Conservation (phyloP, 2,113 vertebrate species). For the Sterrhoptilus dennistouni region DNA sequence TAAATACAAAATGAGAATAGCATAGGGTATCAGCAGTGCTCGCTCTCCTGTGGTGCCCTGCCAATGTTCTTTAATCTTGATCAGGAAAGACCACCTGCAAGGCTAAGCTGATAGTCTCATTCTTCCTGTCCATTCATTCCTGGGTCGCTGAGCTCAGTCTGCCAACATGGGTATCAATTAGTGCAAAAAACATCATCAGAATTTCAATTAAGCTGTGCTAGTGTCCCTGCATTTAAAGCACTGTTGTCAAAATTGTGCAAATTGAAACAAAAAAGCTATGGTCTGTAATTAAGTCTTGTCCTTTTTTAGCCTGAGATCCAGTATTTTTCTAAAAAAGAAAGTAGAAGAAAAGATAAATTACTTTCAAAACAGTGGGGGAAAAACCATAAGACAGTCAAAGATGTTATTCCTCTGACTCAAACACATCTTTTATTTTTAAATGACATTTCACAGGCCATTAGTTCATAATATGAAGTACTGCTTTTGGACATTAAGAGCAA, state of each 20-base stretch:
- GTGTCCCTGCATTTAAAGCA: slow-evolving; percentile 39
- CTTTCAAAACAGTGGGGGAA: slow-evolving; percentile 29
- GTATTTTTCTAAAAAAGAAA: not conserved
- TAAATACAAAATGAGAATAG: slow-evolving; percentile 35
- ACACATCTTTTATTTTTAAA: slow-evolving; percentile 65
- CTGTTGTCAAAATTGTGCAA: slow-evolving; percentile 59
- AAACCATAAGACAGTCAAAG: not conserved
- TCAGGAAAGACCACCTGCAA: slow-evolving; percentile 63
- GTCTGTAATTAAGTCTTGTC: slow-evolving; percentile 46
- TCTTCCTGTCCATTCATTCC: slow-evolving; percentile 67
- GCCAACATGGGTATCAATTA: slow-evolving; percentile 67
- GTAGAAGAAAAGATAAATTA: not conserved
- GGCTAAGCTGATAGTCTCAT: slow-evolving; percentile 67
- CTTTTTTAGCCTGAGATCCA: slow-evolving; percentile 27
- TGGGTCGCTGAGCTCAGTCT: slow-evolving; percentile 62
- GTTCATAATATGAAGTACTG: slow-evolving; percentile 45
- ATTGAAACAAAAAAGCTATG: slow-evolving; percentile 47
- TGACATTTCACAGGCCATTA: slow-evolving; percentile 53
- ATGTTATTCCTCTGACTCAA: slow-evolving; percentile 44
- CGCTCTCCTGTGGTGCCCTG: slow-evolving; percentile 44
- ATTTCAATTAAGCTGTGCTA: slow-evolving; percentile 58
- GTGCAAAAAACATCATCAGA: slow-evolving; percentile 55
- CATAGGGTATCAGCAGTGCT: slow-evolving; percentile 22
- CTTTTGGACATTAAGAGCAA: slow-evolving; percentile 32
- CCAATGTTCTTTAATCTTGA: slow-evolving; percentile 62